phyloP scores from a whole-genome alignment of 2,797 vertebrate genomes.

The Myoxocephalus aenaeus region DNA sequence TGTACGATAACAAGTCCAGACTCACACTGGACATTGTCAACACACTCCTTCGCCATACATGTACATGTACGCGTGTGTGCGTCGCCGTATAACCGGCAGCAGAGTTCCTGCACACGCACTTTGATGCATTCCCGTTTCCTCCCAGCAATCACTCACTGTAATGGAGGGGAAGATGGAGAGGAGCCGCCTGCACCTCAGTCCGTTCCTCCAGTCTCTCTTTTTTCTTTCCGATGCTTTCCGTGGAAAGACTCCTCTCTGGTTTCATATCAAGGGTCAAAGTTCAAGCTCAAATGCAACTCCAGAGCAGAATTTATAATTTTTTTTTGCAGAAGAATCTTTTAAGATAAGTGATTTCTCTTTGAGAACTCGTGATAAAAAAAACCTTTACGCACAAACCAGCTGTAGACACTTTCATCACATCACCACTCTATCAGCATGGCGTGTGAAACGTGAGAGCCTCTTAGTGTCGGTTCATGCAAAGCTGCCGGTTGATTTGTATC shows the following conservation, averaged over 20 bases:
- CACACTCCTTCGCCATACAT: background rate
- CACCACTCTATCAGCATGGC: constrained; percentile 28
- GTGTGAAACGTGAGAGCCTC: constrained; percentile 3
- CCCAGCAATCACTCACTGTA: constrained; percentile 52
- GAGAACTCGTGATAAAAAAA: constrained; percentile 22
- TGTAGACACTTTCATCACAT: background rate
- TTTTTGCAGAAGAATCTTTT: background rate
- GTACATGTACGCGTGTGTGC: too few species aligned
- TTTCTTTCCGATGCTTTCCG: background rate
- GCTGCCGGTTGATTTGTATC: background rate
- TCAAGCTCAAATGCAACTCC: constrained; percentile 12
- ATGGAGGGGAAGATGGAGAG: constrained; percentile 27
- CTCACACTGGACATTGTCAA: background rate
- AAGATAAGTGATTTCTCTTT: background rate
- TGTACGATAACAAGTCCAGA: constrained; percentile 24
- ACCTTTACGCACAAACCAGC: background rate
- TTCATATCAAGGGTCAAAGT: constrained; percentile 33
- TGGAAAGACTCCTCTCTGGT: constrained; percentile 1
- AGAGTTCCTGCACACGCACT: background rate
- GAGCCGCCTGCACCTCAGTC: background rate
- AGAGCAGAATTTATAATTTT: constrained; percentile 4
- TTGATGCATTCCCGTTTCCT: constrained; percentile 46
- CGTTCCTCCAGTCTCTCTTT: background rate
- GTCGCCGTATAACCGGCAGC: background rate
- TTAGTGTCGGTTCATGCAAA: constrained; percentile 13